These are phyloP conservation scores for Epiperipatus broadwayi DNA, from an alignment of 2,888 invertebrate species.

Conservation along the genomic window DNA sequence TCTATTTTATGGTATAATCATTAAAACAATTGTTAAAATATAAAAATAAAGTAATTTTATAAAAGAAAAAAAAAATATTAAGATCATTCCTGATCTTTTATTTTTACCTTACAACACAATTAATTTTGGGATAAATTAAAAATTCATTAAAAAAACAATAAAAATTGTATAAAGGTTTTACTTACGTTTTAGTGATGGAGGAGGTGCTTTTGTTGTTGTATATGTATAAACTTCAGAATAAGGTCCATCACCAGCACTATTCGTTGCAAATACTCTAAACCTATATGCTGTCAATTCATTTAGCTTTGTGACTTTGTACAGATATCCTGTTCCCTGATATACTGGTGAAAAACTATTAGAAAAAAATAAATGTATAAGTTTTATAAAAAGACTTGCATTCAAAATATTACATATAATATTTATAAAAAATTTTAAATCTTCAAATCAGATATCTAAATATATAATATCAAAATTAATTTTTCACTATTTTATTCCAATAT, in stretches of 20 bases:
- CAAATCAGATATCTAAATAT: too few relatives aligned
- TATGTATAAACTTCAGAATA: conserved; percentile 51
- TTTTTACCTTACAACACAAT: too few relatives aligned
- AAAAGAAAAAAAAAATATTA: background rate
- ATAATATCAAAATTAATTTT: too few relatives aligned
- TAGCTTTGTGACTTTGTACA: conserved; percentile 61
- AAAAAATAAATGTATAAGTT: background rate
- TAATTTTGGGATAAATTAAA: too few relatives aligned
- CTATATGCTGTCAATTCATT: conserved; percentile 59
- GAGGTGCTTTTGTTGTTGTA: conserved; percentile 55
- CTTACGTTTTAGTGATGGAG: conserved; percentile 48
- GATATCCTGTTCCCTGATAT: conserved; percentile 56
- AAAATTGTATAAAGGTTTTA: too few relatives aligned
- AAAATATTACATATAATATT: too few relatives aligned
- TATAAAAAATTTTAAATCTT: too few relatives aligned
- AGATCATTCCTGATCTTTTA: background rate
- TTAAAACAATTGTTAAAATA: background rate
- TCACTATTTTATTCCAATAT: too few relatives aligned
- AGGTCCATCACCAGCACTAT: conserved; percentile 63
- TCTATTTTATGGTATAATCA: background rate
- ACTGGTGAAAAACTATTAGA: conserved; percentile 27
- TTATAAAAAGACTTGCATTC: background rate
- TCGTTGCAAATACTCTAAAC: conserved; percentile 66
- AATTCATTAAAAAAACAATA: conserved; percentile 4
- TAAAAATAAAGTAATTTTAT: too few relatives aligned